Conservation (phyloP, 2,888 invertebrate genomes). For the Cerceris ruficornis region DNA sequence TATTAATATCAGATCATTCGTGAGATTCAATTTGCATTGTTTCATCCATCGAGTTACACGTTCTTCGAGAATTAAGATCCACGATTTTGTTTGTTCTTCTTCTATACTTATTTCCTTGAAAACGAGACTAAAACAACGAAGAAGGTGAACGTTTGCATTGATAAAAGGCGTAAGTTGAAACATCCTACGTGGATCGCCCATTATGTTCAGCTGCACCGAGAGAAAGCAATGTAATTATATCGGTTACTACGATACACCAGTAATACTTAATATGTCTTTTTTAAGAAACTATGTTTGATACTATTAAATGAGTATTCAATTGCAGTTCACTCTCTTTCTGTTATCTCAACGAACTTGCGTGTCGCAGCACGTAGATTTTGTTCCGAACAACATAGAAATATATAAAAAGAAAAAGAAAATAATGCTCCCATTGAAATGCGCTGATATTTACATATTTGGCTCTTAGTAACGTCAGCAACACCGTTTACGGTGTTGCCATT, state of each 20-base stretch:
- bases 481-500: too few species aligned
- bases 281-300: background rate
- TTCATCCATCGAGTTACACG: background rate
- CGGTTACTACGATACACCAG: background rate
- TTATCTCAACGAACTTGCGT: too few species aligned
- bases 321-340: background rate
- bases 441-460: too few species aligned
- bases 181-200: conserved; percentile 1
- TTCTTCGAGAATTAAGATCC: background rate
- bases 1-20: conserved; percentile 13
- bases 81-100: background rate
- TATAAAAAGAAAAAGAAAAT: too few species aligned
- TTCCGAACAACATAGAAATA: too few species aligned
- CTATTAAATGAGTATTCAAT: conserved; percentile 1
- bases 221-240: background rate
- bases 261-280: background rate
- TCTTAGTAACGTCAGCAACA: too few species aligned
- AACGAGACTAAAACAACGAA: background rate
- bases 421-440: too few species aligned
- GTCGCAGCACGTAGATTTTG: too few species aligned
- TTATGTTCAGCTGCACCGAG: conserved; percentile 27
- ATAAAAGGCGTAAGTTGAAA: conserved; percentile 29
- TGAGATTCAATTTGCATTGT: conserved; percentile 15
- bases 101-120: background rate
- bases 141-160: conserved; percentile 1